Percentiles rank a stretch among this genome's conserved stretches.
Evolutionary conservation across 2,888 invertebrate genomes (phyloP).

Genomic region (Hyposoter didymator): DNA sequence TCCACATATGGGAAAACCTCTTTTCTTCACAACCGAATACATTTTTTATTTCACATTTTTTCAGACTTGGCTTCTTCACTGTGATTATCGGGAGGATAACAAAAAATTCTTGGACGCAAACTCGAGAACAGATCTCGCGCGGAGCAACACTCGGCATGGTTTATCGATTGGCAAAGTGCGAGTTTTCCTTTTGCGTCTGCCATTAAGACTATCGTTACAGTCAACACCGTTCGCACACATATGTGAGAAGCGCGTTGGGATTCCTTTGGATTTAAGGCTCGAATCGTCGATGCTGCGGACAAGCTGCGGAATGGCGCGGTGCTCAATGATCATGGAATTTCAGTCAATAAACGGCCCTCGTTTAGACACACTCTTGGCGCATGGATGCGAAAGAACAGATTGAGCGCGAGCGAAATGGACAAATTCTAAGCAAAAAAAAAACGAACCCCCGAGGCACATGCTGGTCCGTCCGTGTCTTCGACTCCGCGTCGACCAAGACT

Average conservation of each 20-base stretch:
- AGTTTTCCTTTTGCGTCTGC: slow-evolving; percentile 55
- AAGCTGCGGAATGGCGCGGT: slow-evolving; percentile 58
- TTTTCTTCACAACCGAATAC: not conserved
- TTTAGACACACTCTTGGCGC: slow-evolving; percentile 77
- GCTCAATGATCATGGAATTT: slow-evolving; percentile 71
- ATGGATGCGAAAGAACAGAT: slow-evolving; percentile 18
- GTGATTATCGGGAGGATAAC: not conserved
- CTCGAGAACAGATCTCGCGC: not conserved
- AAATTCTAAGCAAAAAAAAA: not conserved
- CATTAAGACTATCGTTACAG: slow-evolving; percentile 30
- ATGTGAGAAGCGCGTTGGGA: not conserved
- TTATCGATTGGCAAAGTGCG: slow-evolving; percentile 73
- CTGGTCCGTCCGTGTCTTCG: slow-evolving; percentile 21
- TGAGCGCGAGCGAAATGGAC: not conserved
- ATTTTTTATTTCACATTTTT: not conserved
- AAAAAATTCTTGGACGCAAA: not conserved
- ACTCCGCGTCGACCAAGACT: not conserved
- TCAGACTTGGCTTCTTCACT: not conserved
- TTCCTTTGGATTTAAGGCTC: slow-evolving; percentile 30
- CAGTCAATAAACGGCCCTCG: slow-evolving; percentile 77
- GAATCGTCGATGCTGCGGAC: not conserved
- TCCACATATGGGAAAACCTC: not conserved
- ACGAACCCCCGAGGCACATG: slow-evolving; percentile 54
- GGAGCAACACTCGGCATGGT: slow-evolving; percentile 11
- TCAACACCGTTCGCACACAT: slow-evolving; percentile 31